Percentiles rank a stretch among this genome's conserved stretches.
Conservation (phyloP, 1,140 invertebrate species). For the Hyles vespertilio region DNA sequence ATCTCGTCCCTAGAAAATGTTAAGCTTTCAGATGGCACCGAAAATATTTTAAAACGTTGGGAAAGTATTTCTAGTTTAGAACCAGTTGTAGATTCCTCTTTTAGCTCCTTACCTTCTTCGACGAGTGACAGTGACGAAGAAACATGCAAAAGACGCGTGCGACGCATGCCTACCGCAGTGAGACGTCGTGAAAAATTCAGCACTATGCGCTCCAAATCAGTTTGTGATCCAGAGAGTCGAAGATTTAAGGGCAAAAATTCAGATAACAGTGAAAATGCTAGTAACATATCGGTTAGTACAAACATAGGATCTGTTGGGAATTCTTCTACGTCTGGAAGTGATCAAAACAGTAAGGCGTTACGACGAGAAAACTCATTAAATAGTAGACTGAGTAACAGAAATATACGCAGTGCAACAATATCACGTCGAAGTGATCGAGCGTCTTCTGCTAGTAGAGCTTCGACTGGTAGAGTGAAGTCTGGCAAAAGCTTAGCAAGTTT, state of each 20-base stretch:
- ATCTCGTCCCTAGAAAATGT: conserved; percentile 73
- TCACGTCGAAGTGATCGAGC: conserved; percentile 58
- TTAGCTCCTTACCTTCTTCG: conserved; percentile 76
- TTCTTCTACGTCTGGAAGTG: conserved; percentile 70
- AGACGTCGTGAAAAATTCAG: conserved; percentile 61
- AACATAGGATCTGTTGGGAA: conserved; percentile 61
- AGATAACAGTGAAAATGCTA: conserved; percentile 67
- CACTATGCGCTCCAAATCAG: conserved; percentile 65
- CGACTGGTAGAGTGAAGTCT: conserved; percentile 78
- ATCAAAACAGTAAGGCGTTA: conserved; percentile 53
- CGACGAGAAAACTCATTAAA: conserved; percentile 55
- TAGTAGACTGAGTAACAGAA: conserved; percentile 61
- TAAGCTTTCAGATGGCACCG: conserved; percentile 46
- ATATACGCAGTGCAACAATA: conserved; percentile 78
- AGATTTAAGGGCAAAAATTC: conserved; percentile 48
- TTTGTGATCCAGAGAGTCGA: conserved; percentile 68
- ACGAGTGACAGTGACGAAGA: conserved; percentile 75
- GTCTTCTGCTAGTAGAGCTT: conserved; percentile 75
- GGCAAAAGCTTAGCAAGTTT: conserved; percentile 64
- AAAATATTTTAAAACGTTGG: conserved; percentile 66
- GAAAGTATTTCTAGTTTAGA: conserved; percentile 80
- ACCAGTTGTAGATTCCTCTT: conserved; percentile 80
- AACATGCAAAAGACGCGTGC: conserved; percentile 51
- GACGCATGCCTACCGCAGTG: conserved; percentile 56
- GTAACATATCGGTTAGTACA: conserved; percentile 63